These are phyloP conservation scores for Intellagama lesueurii DNA, from an alignment of 2,797 vertebrate genomes.

Conservation along the genomic window DNA sequence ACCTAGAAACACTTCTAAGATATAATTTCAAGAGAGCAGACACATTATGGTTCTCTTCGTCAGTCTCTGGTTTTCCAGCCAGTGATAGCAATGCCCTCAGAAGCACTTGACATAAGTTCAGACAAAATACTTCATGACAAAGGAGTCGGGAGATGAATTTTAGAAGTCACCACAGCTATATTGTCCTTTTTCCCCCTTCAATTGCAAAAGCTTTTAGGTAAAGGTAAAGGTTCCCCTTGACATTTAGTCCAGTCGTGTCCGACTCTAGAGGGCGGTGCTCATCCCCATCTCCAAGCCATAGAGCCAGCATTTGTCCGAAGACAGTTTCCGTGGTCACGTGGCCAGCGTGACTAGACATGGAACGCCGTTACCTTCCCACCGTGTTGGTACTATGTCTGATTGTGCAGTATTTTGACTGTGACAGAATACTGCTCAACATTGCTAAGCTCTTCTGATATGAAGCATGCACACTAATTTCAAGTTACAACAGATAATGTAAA, in stretches of 20 bases:
- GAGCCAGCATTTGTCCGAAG: too few species aligned
- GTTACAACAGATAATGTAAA: background rate
- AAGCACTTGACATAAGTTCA: background rate
- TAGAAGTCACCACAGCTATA: background rate
- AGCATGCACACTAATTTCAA: background rate
- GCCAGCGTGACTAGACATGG: too few species aligned
- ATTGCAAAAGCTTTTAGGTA: conserved; percentile 7
- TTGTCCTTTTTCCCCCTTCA: background rate
- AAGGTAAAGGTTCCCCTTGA: too few species aligned
- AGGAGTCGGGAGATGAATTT: background rate
- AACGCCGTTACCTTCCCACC: too few species aligned
- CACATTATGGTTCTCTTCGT: background rate
- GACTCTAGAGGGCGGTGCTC: too few species aligned
- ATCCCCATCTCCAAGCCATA: too few species aligned
- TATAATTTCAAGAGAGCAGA: background rate
- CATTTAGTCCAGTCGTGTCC: too few species aligned
- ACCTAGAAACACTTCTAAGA: background rate
- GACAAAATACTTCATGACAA: background rate
- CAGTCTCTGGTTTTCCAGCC: background rate
- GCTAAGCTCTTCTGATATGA: background rate
- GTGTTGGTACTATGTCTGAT: too few species aligned
- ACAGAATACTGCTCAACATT: background rate
- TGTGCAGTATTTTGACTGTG: background rate
- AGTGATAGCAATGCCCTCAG: conserved; percentile 1
- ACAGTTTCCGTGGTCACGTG: too few species aligned